Conservation (phyloP, 2,113 vertebrate species). For the Pundamilia nyererei region DNA sequence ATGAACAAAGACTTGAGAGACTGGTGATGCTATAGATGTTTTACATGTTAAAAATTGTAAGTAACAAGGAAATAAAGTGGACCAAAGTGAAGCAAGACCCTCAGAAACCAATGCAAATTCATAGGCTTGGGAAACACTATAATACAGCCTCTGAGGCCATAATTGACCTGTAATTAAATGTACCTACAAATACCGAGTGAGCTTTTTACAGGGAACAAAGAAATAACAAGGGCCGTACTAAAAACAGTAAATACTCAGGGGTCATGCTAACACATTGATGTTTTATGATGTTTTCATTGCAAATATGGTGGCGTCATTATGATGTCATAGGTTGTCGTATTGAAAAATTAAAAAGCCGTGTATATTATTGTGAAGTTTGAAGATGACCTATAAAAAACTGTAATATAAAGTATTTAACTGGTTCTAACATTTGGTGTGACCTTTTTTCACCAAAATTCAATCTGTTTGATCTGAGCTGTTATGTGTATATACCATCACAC, state of each 20-base stretch:
- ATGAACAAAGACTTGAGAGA: background rate
- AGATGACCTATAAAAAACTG: no score
- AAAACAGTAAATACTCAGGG: background rate
- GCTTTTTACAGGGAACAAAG: background rate
- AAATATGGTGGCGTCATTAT: background rate
- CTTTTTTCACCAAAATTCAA: background rate
- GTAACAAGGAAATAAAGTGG: background rate
- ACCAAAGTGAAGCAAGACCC: background rate
- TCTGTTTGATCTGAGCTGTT: background rate
- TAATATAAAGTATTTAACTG: background rate
- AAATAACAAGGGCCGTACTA: fast-evolving
- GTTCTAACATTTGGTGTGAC: background rate
- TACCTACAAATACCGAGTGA: background rate
- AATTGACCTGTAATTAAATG: background rate
- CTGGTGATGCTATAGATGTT: background rate
- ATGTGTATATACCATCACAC: background rate
- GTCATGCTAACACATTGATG: background rate
- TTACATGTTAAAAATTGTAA: background rate
- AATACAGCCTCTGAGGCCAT: background rate
- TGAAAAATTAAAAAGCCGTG: background rate
- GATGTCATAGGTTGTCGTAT: background rate
- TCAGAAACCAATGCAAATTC: background rate
- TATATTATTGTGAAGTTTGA: background rate
- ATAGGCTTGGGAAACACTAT: background rate
- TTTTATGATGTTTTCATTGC: background rate